phyloP scores from a whole-genome alignment of 2,797 vertebrate species.

The Helarctos malayanus region DNA sequence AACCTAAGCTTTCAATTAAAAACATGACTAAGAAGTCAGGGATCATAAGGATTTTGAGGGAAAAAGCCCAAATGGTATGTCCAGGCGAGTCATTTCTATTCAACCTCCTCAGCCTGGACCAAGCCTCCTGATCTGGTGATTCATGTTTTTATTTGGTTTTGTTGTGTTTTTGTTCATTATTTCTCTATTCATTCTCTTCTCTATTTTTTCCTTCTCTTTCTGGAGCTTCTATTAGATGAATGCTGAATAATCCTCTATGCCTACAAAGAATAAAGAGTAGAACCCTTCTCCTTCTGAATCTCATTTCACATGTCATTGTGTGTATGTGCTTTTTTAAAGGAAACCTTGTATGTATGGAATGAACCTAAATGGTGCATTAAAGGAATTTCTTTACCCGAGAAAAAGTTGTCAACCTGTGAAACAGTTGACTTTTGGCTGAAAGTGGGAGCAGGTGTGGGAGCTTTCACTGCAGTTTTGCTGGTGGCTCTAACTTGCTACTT shows the following conservation, averaged over 20 bases:
- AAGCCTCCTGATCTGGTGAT: neutral
- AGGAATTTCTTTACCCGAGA: conserved; percentile 94
- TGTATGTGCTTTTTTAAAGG: conserved; percentile 88
- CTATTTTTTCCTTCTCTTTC: neutral
- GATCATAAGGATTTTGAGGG: neutral
- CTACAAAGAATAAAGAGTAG: neutral
- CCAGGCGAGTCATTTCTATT: neutral
- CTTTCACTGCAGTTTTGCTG: conserved; percentile 94
- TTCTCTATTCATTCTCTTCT: neutral
- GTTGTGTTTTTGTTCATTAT: conserved; percentile 8
- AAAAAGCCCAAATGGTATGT: neutral
- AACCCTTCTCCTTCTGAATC: neutral
- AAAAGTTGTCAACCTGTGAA: conserved; percentile 93
- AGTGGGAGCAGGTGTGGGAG: conserved; percentile 93
- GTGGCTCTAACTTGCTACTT: conserved; percentile 97
- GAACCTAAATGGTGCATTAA: conserved; percentile 96
- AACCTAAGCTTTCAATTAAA: neutral
- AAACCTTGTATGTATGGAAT: conserved; percentile 96
- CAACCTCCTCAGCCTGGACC: neutral
- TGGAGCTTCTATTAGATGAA: neutral
- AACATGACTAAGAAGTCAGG: neutral
- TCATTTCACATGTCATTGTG: conserved; percentile 46
- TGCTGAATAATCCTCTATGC: neutral
- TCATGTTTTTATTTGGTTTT: neutral
- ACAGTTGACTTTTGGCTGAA: conserved; percentile 96